Evolutionary conservation across 1,140 invertebrate species (phyloP).

Genomic region (Pogonus chalceus): DNA sequence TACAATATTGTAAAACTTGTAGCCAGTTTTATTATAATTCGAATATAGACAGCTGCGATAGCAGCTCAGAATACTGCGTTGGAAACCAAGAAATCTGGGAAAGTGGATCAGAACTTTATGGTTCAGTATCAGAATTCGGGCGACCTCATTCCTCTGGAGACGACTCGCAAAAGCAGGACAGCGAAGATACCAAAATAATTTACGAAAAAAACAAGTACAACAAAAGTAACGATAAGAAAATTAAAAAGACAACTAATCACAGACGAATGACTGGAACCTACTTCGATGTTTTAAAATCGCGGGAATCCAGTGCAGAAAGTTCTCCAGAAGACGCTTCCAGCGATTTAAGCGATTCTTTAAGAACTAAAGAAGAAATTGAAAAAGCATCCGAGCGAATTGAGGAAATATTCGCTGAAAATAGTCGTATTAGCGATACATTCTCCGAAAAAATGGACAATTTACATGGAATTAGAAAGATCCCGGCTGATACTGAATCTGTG

Average conservation of each 20-base stretch:
- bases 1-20: constrained; percentile 46
- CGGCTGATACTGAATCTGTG: constrained; percentile 37
- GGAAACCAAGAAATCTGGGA: constrained; percentile 11
- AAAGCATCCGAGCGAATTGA: constrained; percentile 44
- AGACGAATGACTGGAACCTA: constrained; percentile 42
- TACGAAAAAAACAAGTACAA: constrained; percentile 52
- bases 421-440: constrained; percentile 36
- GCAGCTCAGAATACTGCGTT: constrained; percentile 44
- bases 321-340: constrained; percentile 39
- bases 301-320: constrained; percentile 40
- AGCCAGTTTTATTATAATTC: constrained; percentile 43
- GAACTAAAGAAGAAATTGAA: constrained; percentile 34
- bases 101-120: not conserved
- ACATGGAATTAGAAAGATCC: constrained; percentile 38
- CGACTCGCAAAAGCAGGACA: constrained; percentile 36
- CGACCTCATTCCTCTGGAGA: constrained; percentile 36
- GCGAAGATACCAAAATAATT: constrained; percentile 38
- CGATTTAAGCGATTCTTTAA: constrained; percentile 41
- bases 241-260: constrained; percentile 41
- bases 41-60: constrained; percentile 45
- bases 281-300: constrained; percentile 37
- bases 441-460: constrained; percentile 38
- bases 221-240: constrained; percentile 39
- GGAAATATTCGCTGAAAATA: constrained; percentile 38
- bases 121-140: not conserved